Conservation (phyloP, 2,113 vertebrate genomes). For the Leucopsar rothschildi region DNA sequence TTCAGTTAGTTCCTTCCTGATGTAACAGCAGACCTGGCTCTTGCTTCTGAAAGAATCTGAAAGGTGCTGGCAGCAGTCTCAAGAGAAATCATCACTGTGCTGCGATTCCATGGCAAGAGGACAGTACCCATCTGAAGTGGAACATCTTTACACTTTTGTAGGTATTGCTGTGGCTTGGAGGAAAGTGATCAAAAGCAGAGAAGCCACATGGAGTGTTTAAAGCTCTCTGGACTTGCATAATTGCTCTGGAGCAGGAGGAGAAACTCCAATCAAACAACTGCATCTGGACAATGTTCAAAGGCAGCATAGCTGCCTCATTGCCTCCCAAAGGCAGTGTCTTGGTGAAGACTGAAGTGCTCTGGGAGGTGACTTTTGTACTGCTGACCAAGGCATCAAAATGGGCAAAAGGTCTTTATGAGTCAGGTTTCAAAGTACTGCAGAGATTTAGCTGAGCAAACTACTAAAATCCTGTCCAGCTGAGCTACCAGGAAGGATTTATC, state of each 20-base stretch:
- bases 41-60: neutral
- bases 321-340: neutral
- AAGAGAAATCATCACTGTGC: neutral
- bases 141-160: neutral
- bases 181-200: neutral
- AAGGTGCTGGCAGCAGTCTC: neutral
- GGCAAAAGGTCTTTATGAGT: neutral
- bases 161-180: neutral
- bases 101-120: neutral
- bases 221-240: neutral
- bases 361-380: neutral
- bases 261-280: neutral
- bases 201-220: neutral
- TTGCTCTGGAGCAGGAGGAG: neutral
- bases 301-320: neutral
- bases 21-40: neutral
- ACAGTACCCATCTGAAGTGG: neutral
- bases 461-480: neutral
- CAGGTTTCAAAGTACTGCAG: neutral
- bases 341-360: neutral
- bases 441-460: neutral
- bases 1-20: neutral
- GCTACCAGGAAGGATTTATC: constrained; percentile 5
- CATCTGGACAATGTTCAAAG: neutral
- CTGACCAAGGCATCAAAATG: neutral